Conservation (phyloP, 2,797 vertebrate genomes). For the Rhinatrema bivittatum region DNA sequence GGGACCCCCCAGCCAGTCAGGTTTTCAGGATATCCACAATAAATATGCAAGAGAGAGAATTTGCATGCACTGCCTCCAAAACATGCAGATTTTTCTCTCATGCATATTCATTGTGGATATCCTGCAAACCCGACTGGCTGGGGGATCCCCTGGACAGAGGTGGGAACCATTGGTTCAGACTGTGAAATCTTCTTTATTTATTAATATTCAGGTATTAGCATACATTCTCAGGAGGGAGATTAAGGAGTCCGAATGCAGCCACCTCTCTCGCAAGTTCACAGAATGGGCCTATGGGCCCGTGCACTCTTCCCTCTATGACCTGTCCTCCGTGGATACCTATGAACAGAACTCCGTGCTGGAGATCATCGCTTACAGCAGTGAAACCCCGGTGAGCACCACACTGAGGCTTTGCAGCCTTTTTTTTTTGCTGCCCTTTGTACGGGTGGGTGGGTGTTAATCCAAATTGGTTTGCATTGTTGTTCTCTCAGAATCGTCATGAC, state of each 20-base stretch:
- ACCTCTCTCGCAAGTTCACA: slow-evolving; percentile 89
- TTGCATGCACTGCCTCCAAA: no score
- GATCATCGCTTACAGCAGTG: slow-evolving; percentile 78
- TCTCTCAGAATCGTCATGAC: slow-evolving; percentile 79
- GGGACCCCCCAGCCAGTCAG: no score
- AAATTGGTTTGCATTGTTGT: neutral
- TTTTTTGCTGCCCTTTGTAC: neutral
- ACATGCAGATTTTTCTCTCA: no score
- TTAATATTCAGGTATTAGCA: slow-evolving; percentile 68
- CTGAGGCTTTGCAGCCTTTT: no score
- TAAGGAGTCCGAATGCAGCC: slow-evolving; percentile 64
- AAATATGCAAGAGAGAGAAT: no score
- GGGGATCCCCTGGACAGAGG: no score
- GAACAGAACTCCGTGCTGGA: slow-evolving; percentile 82
- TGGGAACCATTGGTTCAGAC: neutral
- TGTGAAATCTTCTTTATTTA: neutral
- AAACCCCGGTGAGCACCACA: slow-evolving; percentile 73
- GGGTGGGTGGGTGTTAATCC: neutral
- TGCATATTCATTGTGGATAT: no score
- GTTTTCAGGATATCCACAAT: no score
- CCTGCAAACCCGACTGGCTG: no score
- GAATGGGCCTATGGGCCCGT: slow-evolving; percentile 95
- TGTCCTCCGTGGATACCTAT: slow-evolving; percentile 77
- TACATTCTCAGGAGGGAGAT: slow-evolving; percentile 89
- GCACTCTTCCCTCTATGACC: slow-evolving; percentile 82